Evolutionary conservation across 2,888 invertebrate genomes (phyloP).

Genomic region (Drosophila merina): DNA sequence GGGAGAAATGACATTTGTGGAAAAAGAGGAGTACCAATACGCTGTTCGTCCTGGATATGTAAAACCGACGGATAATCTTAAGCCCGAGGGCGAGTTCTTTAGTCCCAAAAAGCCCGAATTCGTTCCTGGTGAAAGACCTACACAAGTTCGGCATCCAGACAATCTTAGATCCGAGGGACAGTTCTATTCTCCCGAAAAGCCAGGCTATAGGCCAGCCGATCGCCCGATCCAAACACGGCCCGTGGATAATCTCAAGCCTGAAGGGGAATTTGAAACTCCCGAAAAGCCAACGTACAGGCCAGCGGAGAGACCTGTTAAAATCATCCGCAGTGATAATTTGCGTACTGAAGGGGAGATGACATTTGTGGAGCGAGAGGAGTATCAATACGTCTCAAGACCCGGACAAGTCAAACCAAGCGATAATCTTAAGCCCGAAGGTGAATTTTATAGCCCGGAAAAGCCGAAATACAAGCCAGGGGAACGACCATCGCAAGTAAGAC

Average conservation of each 20-base stretch:
- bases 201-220: slow-evolving; percentile 84
- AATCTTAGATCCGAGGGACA: slow-evolving; percentile 85
- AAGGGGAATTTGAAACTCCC: slow-evolving; percentile 86
- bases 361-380: slow-evolving; percentile 85
- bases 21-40: slow-evolving; percentile 84
- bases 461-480: slow-evolving; percentile 84
- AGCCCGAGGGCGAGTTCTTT: slow-evolving; percentile 85
- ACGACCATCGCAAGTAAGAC: slow-evolving; percentile 83
- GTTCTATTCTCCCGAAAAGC: slow-evolving; percentile 81
- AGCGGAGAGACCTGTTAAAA: slow-evolving; percentile 84
- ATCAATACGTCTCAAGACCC: slow-evolving; percentile 79
- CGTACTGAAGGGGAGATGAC: slow-evolving; percentile 43
- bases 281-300: slow-evolving; percentile 84
- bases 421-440: slow-evolving; percentile 86
- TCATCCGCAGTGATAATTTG: slow-evolving; percentile 85
- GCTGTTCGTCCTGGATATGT: slow-evolving; percentile 84
- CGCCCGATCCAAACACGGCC: slow-evolving; percentile 84
- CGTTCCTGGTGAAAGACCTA: slow-evolving; percentile 39
- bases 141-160: slow-evolving; percentile 85
- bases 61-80: slow-evolving; percentile 82
- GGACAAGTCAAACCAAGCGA: slow-evolving; percentile 84
- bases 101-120: slow-evolving; percentile 79
- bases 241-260: slow-evolving; percentile 86
- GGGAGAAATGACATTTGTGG: slow-evolving; percentile 85
- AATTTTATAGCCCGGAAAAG: slow-evolving; percentile 84